phyloP scores from a whole-genome alignment of 1,140 invertebrate genomes.

The Tribolium castaneum region DNA sequence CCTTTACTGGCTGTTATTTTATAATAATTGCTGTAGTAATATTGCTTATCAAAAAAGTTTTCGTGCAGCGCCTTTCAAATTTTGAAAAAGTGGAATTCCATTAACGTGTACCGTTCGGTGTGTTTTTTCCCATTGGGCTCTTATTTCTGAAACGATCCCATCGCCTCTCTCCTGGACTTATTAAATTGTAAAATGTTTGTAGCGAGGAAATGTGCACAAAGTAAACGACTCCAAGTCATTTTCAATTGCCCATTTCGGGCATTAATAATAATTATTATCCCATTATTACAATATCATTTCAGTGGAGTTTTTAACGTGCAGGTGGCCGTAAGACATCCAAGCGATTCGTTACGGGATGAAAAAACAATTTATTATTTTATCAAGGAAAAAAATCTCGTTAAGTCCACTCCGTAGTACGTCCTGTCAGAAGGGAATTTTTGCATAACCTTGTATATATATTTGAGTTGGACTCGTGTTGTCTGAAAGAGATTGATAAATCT shows the following conservation, averaged over 20 bases:
- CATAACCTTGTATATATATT: not conserved
- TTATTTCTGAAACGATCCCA: no score
- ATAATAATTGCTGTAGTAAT: not conserved
- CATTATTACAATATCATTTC: constrained; percentile 36
- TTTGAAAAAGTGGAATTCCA: not conserved
- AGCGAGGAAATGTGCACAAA: not conserved
- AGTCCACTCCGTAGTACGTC: not conserved
- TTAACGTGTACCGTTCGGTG: not conserved
- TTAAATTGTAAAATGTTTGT: constrained; percentile 5
- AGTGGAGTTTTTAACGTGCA: constrained; percentile 18
- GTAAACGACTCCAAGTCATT: not conserved
- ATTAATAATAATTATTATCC: constrained; percentile 35
- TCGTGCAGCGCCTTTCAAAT: not conserved
- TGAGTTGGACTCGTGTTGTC: not conserved
- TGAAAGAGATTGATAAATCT: constrained; percentile 13
- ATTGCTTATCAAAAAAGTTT: not conserved
- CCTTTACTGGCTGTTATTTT: no score
- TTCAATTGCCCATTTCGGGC: constrained; percentile 6
- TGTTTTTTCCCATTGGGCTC: not conserved
- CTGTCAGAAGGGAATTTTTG: not conserved
- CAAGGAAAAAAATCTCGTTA: not conserved
- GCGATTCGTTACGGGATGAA: not conserved
- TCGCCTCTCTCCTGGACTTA: not conserved
- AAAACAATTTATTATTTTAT: constrained; percentile 24
- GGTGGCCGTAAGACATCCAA: constrained; percentile 27